Evolutionary conservation across 2,797 vertebrate species (phyloP), one percentile per base, ranked within the genome.

Genomic region (Notolepis coatsorum): DNA sequence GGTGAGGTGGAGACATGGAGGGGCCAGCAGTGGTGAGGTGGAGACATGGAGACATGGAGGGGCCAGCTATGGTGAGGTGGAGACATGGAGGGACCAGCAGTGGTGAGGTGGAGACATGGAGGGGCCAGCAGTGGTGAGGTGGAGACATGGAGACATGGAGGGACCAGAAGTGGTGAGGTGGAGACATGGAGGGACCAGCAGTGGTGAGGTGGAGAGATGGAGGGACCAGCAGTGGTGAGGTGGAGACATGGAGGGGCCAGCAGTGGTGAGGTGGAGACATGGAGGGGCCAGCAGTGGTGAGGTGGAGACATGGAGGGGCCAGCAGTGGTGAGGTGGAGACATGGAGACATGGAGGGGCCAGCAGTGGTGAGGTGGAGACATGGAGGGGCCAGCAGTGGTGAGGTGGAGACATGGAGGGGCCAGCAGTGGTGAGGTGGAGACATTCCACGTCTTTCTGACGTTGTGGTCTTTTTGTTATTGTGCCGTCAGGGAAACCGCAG

Each of bases 401-500:
- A 3, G 55, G 33, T 20, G 41, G 31, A n/a, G 9, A 12, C n/a
- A 25, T 17, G 15, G 2, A 60, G 43, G 35, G 30, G 10, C 9
- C 7, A 3, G 43, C 30, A 12, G 47, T 20, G 45, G 41, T n/a
- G 27, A 3, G 55, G 33, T 20, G 41, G 61, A 61, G 31, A 47
- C 64, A 24, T 18, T 2, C 12, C 39, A 20, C n/a, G 38, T 60
- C 48, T 55, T 20, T 33, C 48, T 31, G 55, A 24, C 10, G 20
- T 53, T 28, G 52, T 41, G 37, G 37, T 55, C 33, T 53, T 3
- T 38, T n/a, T 38, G 18, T 51, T 18, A 51, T 61, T 33, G 51
- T 63, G 38, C 62, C 73, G 58, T 46, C 23, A n/a, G 56, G 23
- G 51, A 10, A 23, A 37, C 21, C 17, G 24, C 15, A 13, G 43